phyloP scores from a whole-genome alignment of 2,797 vertebrate genomes.

The Centropyge bicolor region DNA sequence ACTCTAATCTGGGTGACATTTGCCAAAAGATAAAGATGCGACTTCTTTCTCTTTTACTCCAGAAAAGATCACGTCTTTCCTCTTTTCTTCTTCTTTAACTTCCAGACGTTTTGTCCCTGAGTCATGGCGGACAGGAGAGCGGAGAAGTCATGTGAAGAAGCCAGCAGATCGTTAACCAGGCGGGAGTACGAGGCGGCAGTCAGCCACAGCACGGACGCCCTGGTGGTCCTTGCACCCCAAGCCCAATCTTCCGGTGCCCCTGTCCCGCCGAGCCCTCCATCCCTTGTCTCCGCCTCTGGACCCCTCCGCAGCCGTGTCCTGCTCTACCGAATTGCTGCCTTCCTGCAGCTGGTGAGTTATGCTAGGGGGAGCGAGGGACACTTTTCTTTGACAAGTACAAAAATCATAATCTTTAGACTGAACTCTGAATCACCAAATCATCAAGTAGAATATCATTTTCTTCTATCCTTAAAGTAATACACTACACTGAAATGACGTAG shows the following conservation, averaged over 20 bases:
- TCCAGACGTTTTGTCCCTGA: constrained; percentile 96
- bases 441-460: background rate
- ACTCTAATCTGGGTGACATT: background rate
- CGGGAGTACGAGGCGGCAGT: constrained; percentile 96
- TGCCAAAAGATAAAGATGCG: background rate
- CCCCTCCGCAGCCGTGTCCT: constrained; percentile 93
- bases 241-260: constrained; percentile 83
- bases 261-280: constrained; percentile 82
- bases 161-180: constrained; percentile 95
- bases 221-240: constrained; percentile 91
- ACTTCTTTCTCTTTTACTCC: background rate
- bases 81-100: constrained; percentile 3
- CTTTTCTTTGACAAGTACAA: background rate
- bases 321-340: constrained; percentile 95
- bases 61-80: background rate
- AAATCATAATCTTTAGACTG: background rate
- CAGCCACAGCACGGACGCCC: constrained; percentile 95
- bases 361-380: background rate
- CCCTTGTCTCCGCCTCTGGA: constrained; percentile 73
- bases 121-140: constrained; percentile 99
- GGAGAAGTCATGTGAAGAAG: constrained; percentile 99
- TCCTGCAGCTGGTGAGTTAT: constrained; percentile 92
- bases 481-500: constrained; percentile 4
- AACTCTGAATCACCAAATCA: background rate
- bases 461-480: background rate